phyloP scores from a whole-genome alignment of 2,888 invertebrate species.

The Amphipyra tragopoginis region DNA sequence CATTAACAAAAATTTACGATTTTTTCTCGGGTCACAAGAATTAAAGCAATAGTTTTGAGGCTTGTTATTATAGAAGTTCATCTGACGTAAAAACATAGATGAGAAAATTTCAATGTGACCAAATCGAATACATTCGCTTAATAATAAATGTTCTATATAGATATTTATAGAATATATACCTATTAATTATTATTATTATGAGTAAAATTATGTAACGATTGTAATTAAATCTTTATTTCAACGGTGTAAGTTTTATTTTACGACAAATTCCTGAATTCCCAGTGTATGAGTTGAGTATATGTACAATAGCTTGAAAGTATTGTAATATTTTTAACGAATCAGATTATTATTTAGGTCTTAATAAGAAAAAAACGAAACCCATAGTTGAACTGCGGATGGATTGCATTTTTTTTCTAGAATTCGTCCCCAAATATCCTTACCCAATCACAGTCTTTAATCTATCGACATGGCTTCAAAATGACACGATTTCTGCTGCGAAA shows the following conservation, averaged over 20 bases:
- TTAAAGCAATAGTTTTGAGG: conserved; percentile 62
- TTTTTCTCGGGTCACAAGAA: conserved; percentile 58
- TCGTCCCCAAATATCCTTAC: not conserved
- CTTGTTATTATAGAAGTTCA: conserved; percentile 52
- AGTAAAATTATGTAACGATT: conserved; percentile 89
- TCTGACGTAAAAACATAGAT: conserved; percentile 51
- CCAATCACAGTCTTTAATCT: conserved; percentile 3
- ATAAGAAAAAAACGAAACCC: too few species aligned
- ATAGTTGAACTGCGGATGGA: too few species aligned
- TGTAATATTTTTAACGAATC: too few species aligned
- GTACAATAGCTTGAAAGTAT: not conserved
- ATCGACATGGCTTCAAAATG: conserved; percentile 6
- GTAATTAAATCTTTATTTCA: conserved; percentile 90
- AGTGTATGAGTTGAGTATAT: not conserved
- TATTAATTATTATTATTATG: conserved; percentile 87
- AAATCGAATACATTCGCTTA: conserved; percentile 89
- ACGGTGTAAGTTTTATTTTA: conserved; percentile 75
- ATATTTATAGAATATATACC: conserved; percentile 89
- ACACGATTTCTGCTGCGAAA: conserved; percentile 16
- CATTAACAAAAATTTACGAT: conserved; percentile 41
- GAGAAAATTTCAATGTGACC: conserved; percentile 80
- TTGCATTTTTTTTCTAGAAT: too few species aligned
- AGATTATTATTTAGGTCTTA: too few species aligned
- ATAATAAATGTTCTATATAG: conserved; percentile 89
- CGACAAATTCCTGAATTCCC: conserved; percentile 18